These are phyloP conservation scores for Ciconia stormi DNA, from an alignment of 2,113 vertebrate genomes.

Conservation along the genomic window DNA sequence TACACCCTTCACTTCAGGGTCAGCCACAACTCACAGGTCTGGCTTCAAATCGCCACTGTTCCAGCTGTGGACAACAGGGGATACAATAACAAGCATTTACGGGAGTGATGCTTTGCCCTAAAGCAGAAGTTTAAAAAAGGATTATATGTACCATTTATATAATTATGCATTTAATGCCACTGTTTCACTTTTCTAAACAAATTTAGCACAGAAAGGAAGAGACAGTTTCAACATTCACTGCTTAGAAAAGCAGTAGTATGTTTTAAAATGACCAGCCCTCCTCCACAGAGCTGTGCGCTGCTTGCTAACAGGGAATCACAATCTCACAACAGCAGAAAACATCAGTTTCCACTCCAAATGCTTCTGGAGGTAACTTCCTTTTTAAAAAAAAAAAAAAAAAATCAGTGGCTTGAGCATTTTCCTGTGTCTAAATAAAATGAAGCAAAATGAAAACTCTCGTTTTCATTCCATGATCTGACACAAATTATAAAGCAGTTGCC, in stretches of 20 bases:
- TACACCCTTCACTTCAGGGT: background rate
- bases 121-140: background rate
- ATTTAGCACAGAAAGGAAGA: background rate
- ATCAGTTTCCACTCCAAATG: background rate
- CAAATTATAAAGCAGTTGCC: background rate
- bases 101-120: background rate
- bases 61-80: background rate
- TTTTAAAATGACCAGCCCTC: background rate
- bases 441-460: background rate
- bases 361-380: background rate
- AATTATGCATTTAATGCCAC: background rate
- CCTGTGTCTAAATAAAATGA: background rate
- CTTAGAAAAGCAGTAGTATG: background rate
- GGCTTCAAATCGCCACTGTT: background rate
- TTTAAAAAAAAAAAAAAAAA: background rate
- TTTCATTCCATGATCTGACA: background rate
- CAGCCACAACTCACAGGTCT: background rate
- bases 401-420: background rate
- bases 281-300: background rate
- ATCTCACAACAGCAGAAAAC: background rate
- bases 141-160: background rate
- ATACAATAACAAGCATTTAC: background rate
- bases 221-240: background rate
- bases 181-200: background rate
- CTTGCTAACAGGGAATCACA: background rate